Conservation (phyloP, 2,888 invertebrate species). For the Peribatodes rhomboidaria region DNA sequence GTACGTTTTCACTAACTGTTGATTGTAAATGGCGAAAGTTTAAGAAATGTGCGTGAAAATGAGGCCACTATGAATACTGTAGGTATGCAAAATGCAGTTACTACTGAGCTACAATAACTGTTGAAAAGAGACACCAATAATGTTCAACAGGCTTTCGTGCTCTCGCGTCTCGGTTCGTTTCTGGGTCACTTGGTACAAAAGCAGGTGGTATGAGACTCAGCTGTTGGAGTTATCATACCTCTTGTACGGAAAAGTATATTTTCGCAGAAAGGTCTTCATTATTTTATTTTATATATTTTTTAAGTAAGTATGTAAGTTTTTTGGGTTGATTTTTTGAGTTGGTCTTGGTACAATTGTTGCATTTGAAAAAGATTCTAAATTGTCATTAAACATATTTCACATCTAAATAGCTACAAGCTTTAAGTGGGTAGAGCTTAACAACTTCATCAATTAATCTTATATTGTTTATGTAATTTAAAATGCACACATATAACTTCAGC, state of each 20-base stretch:
- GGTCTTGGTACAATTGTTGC: too few relatives aligned
- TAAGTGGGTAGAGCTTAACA: too few relatives aligned
- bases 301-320: too few relatives aligned
- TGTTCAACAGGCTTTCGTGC: conserved; percentile 5
- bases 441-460: too few relatives aligned
- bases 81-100: conserved; percentile 18
- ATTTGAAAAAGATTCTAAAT: too few relatives aligned
- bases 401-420: too few relatives aligned
- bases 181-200: background rate
- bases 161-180: background rate
- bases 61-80: conserved; percentile 20
- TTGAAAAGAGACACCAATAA: conserved; percentile 5
- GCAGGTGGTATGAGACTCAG: conserved; percentile 16
- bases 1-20: conserved; percentile 45
- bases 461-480: too few relatives aligned
- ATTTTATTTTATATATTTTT: background rate
- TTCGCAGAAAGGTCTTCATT: background rate
- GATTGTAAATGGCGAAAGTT: conserved; percentile 42
- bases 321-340: too few relatives aligned
- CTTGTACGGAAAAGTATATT: background rate
- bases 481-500: too few relatives aligned
- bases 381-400: too few relatives aligned
- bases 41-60: conserved; percentile 30
- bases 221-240: background rate
- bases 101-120: conserved; percentile 5